A percentile compares a stretch with the other conserved stretches of the same genome.
These are phyloP conservation scores for Ptiloglossa arizonensis DNA, from an alignment of 1,140 invertebrate species.

Conservation along the genomic window DNA sequence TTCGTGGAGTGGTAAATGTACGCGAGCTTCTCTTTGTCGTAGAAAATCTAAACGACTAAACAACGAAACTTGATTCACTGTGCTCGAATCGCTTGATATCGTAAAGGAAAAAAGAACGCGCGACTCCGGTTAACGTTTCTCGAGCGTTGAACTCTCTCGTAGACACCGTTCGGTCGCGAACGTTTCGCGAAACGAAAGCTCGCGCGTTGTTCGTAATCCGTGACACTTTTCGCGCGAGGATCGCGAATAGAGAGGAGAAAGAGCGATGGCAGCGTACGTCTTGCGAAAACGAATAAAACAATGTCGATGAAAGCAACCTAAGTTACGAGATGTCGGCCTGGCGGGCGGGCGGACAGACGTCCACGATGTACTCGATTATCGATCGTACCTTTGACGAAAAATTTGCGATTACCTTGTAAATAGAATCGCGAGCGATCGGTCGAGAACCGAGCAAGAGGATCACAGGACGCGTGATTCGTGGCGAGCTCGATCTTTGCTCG, in stretches of 20 bases:
- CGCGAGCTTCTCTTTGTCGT: background rate
- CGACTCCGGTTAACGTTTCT: too few species aligned
- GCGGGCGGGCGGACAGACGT: slow-evolving; percentile 14
- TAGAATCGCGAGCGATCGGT: slow-evolving; percentile 12
- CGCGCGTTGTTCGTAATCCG: too few species aligned
- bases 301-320: slow-evolving; percentile 62
- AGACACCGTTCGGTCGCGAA: too few species aligned
- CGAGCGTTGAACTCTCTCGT: background rate
- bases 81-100: background rate
- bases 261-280: background rate
- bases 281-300: slow-evolving; percentile 24
- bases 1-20: slow-evolving; percentile 8
- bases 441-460: too few species aligned
- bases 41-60: background rate
- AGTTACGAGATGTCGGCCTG: slow-evolving; percentile 59
- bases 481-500: too few species aligned
- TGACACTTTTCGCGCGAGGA: too few species aligned
- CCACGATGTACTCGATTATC: background rate
- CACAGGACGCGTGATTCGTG: too few species aligned
- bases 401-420: too few species aligned
- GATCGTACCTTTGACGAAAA: background rate
- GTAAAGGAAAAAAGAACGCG: background rate
- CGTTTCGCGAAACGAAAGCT: too few species aligned
- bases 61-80: background rate
- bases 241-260: background rate